Evolutionary conservation across 2,113 vertebrate species (phyloP), one percentile per base, ranked within the genome.

Genomic region (Muscicapa adusta): DNA sequence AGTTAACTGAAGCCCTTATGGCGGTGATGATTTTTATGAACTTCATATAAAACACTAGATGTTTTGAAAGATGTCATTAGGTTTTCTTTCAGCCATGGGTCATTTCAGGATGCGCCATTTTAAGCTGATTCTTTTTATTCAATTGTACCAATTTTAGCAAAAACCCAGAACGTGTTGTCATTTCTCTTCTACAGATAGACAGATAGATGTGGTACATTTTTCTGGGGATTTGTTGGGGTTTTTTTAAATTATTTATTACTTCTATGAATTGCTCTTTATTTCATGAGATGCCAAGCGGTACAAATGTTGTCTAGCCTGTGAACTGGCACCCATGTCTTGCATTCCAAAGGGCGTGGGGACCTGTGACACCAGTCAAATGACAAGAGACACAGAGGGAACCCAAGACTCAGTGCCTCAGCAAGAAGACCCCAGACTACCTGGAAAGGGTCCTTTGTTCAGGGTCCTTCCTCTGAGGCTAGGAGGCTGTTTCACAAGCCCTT

Each of bases 221-320:
- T 66, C 16, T 29, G 19, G 3, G 5, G 0, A 7, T 66, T 62
- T 75, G 3, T 10, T 34, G 4, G 3, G 8, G 0, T 1, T 17
- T 8, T 38, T 19, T 36, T 12, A 25, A 9, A 26, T 33, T 82
- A 31, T 71, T 50, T 12, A 20, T 63, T 60, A 19, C 10, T 85
- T 85, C 22, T 23, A 5, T 33, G 72, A 56, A 53, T 78, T 84
- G 24, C 5, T 71, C 10, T 53, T 67, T 63, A 45, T 70, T 57
- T 88, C 6, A 58, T 76, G 67, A 83, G 12, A 47, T 38, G 8
- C 6, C 45, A 81, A 48, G 17, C n/a, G 65, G 20, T 53, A 18
- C 19, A 36, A 67, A 40, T 31, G 28, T 26, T 63, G 12, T 47
- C 22, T 28, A 51, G n/a, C 17, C n/a, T 25, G 24, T 40, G 16